These are phyloP conservation scores for Hemichromis elongatus DNA, from an alignment of 2,113 vertebrate species.

Conservation along the genomic window DNA sequence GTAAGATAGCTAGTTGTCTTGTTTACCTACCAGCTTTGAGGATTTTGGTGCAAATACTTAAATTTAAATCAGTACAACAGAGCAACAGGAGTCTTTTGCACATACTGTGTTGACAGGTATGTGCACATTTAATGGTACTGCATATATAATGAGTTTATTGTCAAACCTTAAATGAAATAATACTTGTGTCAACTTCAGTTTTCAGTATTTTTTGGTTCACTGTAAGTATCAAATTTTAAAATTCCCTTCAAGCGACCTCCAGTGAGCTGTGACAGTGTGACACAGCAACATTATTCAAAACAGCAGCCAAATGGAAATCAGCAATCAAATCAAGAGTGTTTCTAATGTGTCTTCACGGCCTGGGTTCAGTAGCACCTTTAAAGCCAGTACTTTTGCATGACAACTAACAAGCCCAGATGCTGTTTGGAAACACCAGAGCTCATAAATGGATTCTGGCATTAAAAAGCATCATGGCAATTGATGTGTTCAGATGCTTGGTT, in stretches of 20 bases:
- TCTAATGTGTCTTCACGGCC: not conserved
- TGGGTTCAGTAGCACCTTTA: not conserved
- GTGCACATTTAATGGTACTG: not conserved
- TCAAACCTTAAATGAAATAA: not conserved
- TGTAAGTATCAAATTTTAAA: not conserved
- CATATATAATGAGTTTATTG: not conserved
- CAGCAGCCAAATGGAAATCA: not conserved
- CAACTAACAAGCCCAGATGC: not conserved
- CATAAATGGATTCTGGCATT: not conserved
- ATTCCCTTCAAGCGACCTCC: not conserved
- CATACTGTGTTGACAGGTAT: not conserved
- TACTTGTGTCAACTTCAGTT: not conserved
- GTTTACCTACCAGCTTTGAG: fast-evolving
- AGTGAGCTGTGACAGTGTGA: not conserved
- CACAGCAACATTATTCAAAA: not conserved
- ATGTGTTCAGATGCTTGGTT: not conserved
- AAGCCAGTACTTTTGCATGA: not conserved
- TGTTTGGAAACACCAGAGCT: not conserved
- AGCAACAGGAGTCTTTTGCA: not conserved
- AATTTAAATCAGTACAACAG: not conserved
- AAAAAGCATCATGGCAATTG: not conserved
- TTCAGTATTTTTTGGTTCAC: not conserved
- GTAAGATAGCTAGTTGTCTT: not conserved
- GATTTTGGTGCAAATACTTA: not conserved
- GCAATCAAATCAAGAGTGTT: not conserved